These are phyloP conservation scores for Cryptophagus acutangulus DNA, from an alignment of 2,888 invertebrate species.

Conservation along the genomic window DNA sequence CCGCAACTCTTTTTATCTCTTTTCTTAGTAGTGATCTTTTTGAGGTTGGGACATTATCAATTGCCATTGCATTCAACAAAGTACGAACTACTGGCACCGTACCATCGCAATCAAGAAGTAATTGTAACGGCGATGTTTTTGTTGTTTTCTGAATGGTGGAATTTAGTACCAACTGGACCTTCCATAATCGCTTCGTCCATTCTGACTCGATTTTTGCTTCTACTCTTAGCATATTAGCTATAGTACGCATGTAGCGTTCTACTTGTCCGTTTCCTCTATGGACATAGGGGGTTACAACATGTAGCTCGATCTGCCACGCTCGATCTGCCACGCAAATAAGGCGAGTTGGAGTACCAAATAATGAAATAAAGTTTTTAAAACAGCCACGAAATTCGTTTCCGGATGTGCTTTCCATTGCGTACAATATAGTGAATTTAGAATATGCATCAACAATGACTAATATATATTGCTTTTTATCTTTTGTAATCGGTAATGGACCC, in stretches of 20 bases:
- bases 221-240: conserved; percentile 6
- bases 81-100: too few species aligned
- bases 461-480: conserved; percentile 4
- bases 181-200: conserved; percentile 10
- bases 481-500: conserved; percentile 29
- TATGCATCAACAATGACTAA: conserved; percentile 4
- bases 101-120: too few species aligned
- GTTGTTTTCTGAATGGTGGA: conserved; percentile 5
- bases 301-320: conserved; percentile 8
- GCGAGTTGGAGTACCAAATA: too few species aligned
- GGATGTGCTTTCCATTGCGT: conserved; percentile 1
- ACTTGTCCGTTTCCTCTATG: conserved; percentile 7
- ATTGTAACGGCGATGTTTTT: conserved; percentile 6
- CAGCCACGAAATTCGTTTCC: conserved; percentile 5
- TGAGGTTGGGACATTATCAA: too few species aligned
- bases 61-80: too few species aligned
- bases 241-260: conserved; percentile 6
- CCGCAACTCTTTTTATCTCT: too few species aligned
- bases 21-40: too few species aligned
- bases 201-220: conserved; percentile 8
- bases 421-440: conserved; percentile 6
- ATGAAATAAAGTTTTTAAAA: conserved; percentile 8
- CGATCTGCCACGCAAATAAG: too few species aligned
- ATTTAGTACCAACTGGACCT: conserved; percentile 9
- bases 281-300: conserved; percentile 11